Percentiles rank a stretch among this genome's conserved stretches.
phyloP scores from a whole-genome alignment of 2,888 invertebrate species.

The Sarcophaga caerulescens region DNA sequence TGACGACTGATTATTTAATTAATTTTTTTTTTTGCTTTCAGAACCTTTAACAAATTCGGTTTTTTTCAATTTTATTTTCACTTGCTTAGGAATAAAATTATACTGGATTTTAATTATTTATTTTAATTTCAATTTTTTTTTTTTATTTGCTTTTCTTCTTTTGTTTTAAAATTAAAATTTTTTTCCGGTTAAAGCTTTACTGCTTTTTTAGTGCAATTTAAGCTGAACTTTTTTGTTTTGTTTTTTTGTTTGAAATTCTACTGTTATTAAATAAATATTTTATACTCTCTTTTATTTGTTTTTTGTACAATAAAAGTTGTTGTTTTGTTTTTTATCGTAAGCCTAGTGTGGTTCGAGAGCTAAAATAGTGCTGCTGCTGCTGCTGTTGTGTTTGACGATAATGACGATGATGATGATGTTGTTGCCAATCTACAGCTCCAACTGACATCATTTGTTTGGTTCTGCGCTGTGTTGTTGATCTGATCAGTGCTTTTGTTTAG shows the following conservation, averaged over 20 bases:
- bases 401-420: conserved; percentile 57
- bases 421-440: conserved; percentile 69
- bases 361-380: background rate
- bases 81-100: background rate
- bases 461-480: background rate
- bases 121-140: background rate
- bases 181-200: conserved; percentile 47
- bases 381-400: too few species aligned
- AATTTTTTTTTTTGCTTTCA: background rate
- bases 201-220: conserved; percentile 45
- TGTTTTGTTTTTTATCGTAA: conserved; percentile 12
- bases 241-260: conserved; percentile 16
- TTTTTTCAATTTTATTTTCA: conserved; percentile 31
- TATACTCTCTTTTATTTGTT: too few species aligned
- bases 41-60: background rate
- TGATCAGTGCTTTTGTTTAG: conserved; percentile 58
- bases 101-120: background rate
- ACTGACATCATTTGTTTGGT: conserved; percentile 72
- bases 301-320: background rate
- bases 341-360: conserved; percentile 59
- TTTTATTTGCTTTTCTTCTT: conserved; percentile 23
- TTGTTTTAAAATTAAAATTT: background rate
- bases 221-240: conserved; percentile 42
- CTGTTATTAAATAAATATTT: conserved; percentile 13
- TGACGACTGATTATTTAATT: background rate